These are phyloP conservation scores for Conomelus anceps DNA, from an alignment of 2,888 invertebrate genomes.

Conservation along the genomic window DNA sequence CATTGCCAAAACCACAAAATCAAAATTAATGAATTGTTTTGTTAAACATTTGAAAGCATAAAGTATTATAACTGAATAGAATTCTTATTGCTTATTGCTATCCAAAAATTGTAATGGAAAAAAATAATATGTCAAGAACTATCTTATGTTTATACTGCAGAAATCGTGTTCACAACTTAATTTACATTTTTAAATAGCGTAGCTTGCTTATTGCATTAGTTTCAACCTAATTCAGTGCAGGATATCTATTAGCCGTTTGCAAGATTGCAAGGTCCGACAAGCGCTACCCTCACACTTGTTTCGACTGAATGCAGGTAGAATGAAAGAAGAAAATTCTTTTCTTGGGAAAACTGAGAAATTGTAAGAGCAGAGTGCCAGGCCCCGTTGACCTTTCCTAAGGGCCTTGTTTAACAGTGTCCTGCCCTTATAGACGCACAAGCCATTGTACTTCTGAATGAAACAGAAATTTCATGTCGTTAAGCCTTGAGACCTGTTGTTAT, in stretches of 20 bases:
- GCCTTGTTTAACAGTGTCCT: neutral
- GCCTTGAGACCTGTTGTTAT: neutral
- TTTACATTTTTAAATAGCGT: no score
- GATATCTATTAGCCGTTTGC: neutral
- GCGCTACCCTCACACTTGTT: neutral
- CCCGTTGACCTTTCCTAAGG: neutral
- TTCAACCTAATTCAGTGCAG: no score
- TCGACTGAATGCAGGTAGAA: neutral
- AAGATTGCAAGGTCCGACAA: neutral
- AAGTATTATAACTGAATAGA: no score
- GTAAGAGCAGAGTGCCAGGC: neutral
- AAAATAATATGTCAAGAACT: no score
- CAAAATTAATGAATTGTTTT: no score
- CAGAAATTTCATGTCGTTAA: neutral
- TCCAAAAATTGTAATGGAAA: no score
- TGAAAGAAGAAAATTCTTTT: neutral
- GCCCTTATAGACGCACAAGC: neutral
- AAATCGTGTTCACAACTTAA: no score
- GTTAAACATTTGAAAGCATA: no score
- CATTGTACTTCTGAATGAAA: neutral
- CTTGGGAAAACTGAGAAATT: neutral
- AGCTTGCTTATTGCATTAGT: no score
- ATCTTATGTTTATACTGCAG: no score
- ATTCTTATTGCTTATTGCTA: no score
- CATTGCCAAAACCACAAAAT: no score